These are phyloP conservation scores for Oligia strigilis DNA, from an alignment of 2,888 invertebrate genomes.

Conservation along the genomic window DNA sequence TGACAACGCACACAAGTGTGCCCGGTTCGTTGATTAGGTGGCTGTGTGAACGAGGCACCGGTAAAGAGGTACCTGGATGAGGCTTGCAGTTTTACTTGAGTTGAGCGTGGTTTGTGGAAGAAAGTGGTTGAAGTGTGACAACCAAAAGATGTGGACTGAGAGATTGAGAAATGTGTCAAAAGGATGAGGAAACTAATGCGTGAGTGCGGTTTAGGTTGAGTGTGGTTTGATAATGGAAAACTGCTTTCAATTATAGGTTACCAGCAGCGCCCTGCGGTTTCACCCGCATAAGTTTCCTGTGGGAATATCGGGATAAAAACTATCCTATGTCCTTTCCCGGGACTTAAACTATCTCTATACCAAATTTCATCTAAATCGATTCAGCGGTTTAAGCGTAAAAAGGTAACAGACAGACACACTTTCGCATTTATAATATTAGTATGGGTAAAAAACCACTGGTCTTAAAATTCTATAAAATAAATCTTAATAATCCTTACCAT, in stretches of 20 bases:
- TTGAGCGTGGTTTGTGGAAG: neutral
- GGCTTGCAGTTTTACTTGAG: slow-evolving; percentile 9
- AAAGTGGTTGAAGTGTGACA: neutral
- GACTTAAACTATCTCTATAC: too few relatives aligned
- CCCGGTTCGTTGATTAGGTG: slow-evolving; percentile 78
- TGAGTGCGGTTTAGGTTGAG: neutral
- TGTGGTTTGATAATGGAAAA: neutral
- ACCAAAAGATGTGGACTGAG: neutral
- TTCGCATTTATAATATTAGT: too few relatives aligned
- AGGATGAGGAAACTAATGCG: too few relatives aligned
- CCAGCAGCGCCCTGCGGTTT: too few relatives aligned
- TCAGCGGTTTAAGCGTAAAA: too few relatives aligned
- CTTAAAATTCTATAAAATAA: neutral
- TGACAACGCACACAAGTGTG: slow-evolving; percentile 81
- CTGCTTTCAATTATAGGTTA: neutral
- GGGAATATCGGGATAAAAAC: too few relatives aligned
- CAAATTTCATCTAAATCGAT: too few relatives aligned
- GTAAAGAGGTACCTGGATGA: slow-evolving; percentile 37
- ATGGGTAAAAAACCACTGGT: too few relatives aligned
- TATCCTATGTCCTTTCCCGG: too few relatives aligned
- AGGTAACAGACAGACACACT: too few relatives aligned
- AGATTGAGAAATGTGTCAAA: neutral
- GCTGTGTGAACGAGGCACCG: slow-evolving; percentile 68
- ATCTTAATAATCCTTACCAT: neutral
- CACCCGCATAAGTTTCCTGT: too few relatives aligned